A percentile compares a stretch with the other conserved stretches of the same genome.
These are phyloP conservation scores for Montipora foliosa DNA, from an alignment of 64 coral and sea anemone genomes.

Conservation along the genomic window DNA sequence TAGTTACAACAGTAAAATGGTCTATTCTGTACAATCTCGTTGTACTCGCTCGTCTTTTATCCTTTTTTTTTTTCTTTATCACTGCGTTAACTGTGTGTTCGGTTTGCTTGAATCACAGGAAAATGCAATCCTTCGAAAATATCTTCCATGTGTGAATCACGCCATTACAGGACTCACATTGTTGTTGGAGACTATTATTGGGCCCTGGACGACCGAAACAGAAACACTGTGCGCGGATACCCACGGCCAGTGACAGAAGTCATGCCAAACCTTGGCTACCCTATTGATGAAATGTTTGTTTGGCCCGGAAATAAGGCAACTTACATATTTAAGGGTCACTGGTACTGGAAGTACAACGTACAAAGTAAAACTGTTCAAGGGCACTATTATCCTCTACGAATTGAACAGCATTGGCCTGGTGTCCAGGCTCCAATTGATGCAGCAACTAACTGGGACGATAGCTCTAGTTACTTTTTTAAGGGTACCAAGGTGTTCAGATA, in stretches of 20 bases:
- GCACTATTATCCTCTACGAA: not conserved
- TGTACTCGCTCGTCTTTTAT: too few species aligned
- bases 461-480: constrained; percentile 70
- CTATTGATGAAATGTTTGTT: constrained; percentile 74
- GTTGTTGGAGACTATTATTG: constrained; percentile 48
- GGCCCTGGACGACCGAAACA: constrained; percentile 8
- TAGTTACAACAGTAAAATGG: too few species aligned
- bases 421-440: constrained; percentile 70
- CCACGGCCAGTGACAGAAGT: not conserved
- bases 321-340: constrained; percentile 68
- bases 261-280: constrained; percentile 23
- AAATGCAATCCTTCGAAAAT: constrained; percentile 23
- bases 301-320: constrained; percentile 38
- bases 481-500: constrained; percentile 40
- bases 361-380: not conserved
- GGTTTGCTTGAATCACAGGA: constrained; percentile 32
- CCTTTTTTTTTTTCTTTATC: too few species aligned
- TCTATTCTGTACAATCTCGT: too few species aligned
- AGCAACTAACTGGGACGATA: not conserved
- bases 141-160: too few species aligned
- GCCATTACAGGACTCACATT: constrained; percentile 41
- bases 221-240: constrained; percentile 5
- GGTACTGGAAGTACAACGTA: constrained; percentile 44
- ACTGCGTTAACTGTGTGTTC: too few species aligned
- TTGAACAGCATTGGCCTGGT: constrained; percentile 54